Evolutionary conservation across 2,113 vertebrate species (phyloP), one percentile per base, ranked within the genome.

Genomic region (Leucopsar rothschildi): DNA sequence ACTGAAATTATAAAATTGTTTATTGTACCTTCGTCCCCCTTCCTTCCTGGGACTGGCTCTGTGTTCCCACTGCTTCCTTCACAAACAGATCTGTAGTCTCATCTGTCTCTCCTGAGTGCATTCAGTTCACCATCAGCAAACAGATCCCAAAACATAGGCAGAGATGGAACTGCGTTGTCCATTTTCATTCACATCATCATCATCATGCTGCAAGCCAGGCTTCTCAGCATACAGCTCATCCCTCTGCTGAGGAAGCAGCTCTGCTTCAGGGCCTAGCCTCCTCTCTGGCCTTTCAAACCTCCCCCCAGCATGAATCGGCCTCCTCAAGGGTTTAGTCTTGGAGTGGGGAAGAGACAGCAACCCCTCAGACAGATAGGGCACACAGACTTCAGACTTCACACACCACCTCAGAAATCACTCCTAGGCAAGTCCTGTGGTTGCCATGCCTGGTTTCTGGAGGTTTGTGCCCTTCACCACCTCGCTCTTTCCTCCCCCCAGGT

Each of bases 351-450:
- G 15, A 18, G 53, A 19, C 57, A 72, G 18, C n/a, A 49, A 19
- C 37, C 44, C 2, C 6, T 10, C 39, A 25, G 10, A 37, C 49
- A 82, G 49, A 47, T 5, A 79, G 40, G 21, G 27, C 12, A 39
- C 37, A 7, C 1, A 10, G 59, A 64, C 49, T 64, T 52, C 1
- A 12, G 50, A 35, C 57, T 90, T 64, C 15, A 18, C 70, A 72
- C 53, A 11, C 3, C 0, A 0, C 29, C 52, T 77, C 63, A 83
- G 71, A 66, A 92, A 69, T 2, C 1, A 15, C 76, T 61, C 66
- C 39, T 40, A 15, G 53, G 45, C 11, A 72, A 82, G 29, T 3
- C 33, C 70, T 12, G 40, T 0, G 0, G 19, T 49, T 84, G 55
- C 33, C 16, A 5, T 33, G 39, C 35, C 39, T 4, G 0, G 17